These are phyloP conservation scores for Rhinoderma darwinii DNA, from an alignment of 2,113 vertebrate genomes.

Conservation along the genomic window DNA sequence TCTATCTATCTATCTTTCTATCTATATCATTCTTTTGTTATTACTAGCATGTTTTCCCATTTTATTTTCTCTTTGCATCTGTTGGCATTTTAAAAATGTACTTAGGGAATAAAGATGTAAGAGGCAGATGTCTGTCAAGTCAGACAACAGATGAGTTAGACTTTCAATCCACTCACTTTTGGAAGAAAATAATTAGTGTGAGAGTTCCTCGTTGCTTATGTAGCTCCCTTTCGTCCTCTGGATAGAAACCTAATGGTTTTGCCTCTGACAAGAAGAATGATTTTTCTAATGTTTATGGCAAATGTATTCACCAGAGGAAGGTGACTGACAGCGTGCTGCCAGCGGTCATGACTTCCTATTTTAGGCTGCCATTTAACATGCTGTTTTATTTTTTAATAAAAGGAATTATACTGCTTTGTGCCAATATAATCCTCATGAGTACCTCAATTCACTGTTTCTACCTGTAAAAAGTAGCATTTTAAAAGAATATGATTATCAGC, in stretches of 20 bases:
- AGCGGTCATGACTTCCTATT: slow-evolving; percentile 62
- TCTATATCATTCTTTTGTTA: background rate
- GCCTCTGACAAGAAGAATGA: slow-evolving; percentile 62
- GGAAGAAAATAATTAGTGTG: slow-evolving; percentile 60
- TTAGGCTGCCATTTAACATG: slow-evolving; percentile 62
- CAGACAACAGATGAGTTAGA: slow-evolving; percentile 61
- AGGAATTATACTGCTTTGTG: slow-evolving; percentile 60
- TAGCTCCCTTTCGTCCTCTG: slow-evolving; percentile 61
- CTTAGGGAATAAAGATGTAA: slow-evolving; percentile 53
- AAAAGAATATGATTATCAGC: slow-evolving; percentile 44
- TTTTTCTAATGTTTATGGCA: slow-evolving; percentile 67
- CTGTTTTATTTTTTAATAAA: slow-evolving; percentile 66
- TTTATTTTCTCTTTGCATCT: slow-evolving; percentile 56
- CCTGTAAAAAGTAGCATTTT: slow-evolving; percentile 49
- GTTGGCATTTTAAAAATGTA: slow-evolving; percentile 62
- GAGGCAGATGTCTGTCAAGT: slow-evolving; percentile 59
- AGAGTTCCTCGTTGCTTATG: slow-evolving; percentile 53
- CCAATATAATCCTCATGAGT: slow-evolving; percentile 56
- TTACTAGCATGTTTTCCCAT: slow-evolving; percentile 27
- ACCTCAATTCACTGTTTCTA: slow-evolving; percentile 59
- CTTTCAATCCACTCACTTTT: slow-evolving; percentile 54
- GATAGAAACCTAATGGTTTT: slow-evolving; percentile 63
- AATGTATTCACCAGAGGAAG: slow-evolving; percentile 67
- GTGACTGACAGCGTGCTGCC: slow-evolving; percentile 63
- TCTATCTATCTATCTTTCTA: background rate